Evolutionary conservation across 2,113 vertebrate genomes (phyloP).

Genomic region (Oncorhynchus mykiss): DNA sequence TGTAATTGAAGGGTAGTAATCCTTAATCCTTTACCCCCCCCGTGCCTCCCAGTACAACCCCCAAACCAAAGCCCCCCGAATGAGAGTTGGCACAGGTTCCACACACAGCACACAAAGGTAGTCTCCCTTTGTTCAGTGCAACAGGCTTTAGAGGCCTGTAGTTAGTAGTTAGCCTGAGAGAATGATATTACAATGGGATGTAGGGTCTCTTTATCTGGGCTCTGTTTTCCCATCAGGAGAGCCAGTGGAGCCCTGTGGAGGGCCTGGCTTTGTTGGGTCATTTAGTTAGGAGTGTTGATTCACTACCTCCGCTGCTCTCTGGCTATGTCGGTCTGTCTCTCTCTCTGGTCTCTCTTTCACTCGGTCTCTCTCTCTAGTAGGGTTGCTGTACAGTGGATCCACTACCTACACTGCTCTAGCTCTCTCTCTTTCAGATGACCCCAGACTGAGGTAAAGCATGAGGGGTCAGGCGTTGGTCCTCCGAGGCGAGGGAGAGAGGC

Average conservation of each 20-base stretch:
- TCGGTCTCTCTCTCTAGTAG: neutral
- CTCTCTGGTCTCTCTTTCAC: neutral
- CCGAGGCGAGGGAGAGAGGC: neutral
- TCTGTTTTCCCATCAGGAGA: neutral
- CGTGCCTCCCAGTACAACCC: neutral
- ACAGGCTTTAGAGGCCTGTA: conserved; percentile 8
- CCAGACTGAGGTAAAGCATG: conserved; percentile 30
- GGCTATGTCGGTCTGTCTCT: too few species aligned
- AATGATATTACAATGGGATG: neutral
- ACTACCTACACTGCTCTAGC: neutral
- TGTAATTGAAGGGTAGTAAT: conserved; percentile 63
- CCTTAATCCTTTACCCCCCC: conserved; percentile 17
- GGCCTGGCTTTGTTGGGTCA: too few species aligned
- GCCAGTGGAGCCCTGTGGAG: neutral
- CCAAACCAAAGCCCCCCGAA: conserved; percentile 7
- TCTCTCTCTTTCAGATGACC: conserved; percentile 29
- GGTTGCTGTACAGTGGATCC: neutral
- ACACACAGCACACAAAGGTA: neutral
- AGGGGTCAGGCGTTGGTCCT: conserved; percentile 1
- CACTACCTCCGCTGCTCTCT: too few species aligned
- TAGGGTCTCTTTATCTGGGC: neutral
- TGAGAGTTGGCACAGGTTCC: conserved; percentile 5
- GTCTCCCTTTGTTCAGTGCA: conserved; percentile 18
- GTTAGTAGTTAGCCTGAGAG: neutral
- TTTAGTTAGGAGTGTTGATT: too few species aligned